phyloP scores from a whole-genome alignment of 2,888 invertebrate species.

The Archips xylosteana region DNA sequence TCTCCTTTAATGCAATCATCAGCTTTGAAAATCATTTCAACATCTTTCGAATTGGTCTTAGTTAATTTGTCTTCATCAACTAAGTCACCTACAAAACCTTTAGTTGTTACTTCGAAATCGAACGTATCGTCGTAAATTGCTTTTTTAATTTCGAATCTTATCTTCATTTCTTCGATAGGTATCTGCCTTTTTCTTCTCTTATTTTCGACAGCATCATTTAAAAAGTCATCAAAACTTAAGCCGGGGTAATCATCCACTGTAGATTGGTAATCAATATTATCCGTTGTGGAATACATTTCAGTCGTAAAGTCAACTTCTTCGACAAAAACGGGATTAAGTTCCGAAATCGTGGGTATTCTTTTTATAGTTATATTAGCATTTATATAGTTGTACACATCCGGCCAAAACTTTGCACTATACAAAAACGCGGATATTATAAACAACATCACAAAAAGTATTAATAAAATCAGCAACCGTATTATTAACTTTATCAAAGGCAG shows the following conservation, averaged over 20 bases:
- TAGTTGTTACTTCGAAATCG: slow-evolving; percentile 54
- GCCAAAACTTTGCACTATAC: slow-evolving; percentile 75
- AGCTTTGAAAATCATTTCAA: slow-evolving; percentile 57
- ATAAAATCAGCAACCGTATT: slow-evolving; percentile 62
- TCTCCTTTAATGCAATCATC: slow-evolving; percentile 27
- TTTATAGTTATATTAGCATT: slow-evolving; percentile 77
- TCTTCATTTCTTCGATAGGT: slow-evolving; percentile 35
- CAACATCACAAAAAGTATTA: slow-evolving; percentile 68
- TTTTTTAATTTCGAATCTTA: slow-evolving; percentile 25
- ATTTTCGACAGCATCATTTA: slow-evolving; percentile 55
- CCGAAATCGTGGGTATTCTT: slow-evolving; percentile 71
- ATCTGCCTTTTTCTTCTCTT: slow-evolving; percentile 46
- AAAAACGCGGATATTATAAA: slow-evolving; percentile 67
- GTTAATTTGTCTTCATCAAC: slow-evolving; percentile 63
- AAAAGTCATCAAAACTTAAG: slow-evolving; percentile 57
- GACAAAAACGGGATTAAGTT: slow-evolving; percentile 63
- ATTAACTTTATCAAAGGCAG: slow-evolving; percentile 61
- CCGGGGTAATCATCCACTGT: slow-evolving; percentile 54
- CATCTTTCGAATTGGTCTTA: slow-evolving; percentile 58
- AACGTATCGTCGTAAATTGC: slow-evolving; percentile 60
- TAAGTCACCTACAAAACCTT: slow-evolving; percentile 58
- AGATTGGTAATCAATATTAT: slow-evolving; percentile 54
- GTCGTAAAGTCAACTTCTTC: slow-evolving; percentile 58
- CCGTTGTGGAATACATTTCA: slow-evolving; percentile 60
- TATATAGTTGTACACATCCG: slow-evolving; percentile 73